Evolutionary conservation across 2,797 vertebrate genomes (phyloP), one percentile per base, ranked within the genome.

Genomic region (Vultur gryphus): DNA sequence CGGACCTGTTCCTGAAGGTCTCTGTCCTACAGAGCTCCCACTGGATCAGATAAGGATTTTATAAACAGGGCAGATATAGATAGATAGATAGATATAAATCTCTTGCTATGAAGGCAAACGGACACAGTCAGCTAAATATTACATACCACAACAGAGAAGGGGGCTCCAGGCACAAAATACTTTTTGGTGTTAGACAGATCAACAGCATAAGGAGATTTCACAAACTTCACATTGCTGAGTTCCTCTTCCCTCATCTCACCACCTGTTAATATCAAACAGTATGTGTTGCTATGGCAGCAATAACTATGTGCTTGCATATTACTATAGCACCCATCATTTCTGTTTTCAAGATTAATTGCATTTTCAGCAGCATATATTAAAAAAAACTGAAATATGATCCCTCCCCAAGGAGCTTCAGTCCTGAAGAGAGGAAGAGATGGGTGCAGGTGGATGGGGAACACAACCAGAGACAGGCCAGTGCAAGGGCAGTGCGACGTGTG

Each of bases 201-300:
- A 33, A 98, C 89, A 58, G 48, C 28, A 82, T 98, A 98, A 46
- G 98, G 98, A 71, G 97, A 97, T 57, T 77, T 97, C 71, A 98
- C 98, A 77, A 98, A 97, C 94, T 98, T 98, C 72, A 98, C 97
- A 8, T 90, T 95, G 70, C 25, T 97, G 90, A 97, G 97, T 33
- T 98, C 98, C 10, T 97, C 96, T 93, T 98, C 98, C 37, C 98
- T 98, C 48, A 98, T 92, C 81, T 98, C 97, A 59, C 98, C 98
- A 89, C 98, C 98, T 98, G 88, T 95, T 28, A 70, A 80, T 39
- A 92, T 7, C 20, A 92, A 80, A 87, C 4, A 84, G 7, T 13
- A 4, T 6, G 3, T 29, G 21, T 55, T 90, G 21, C 43, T 51
- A 3, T 16, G 17, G 8, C 31, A 49, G 11, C 23, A 84, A 16